Evolutionary conservation across 2,888 invertebrate genomes (phyloP).

Genomic region (Pyrgus malvae): DNA sequence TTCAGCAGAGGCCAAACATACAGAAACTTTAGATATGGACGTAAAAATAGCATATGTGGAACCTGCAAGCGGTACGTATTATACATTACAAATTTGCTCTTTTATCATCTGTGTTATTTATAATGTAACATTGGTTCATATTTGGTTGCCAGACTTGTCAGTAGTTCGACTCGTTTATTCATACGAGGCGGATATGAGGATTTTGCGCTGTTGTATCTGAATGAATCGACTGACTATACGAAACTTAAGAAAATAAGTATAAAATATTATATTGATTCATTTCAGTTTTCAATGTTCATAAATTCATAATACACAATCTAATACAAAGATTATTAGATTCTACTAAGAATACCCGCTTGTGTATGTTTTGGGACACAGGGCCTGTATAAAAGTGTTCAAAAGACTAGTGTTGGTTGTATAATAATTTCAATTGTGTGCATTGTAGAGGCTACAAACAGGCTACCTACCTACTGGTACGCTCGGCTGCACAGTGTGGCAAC

Average conservation of each 20-base stretch:
- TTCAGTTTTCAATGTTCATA: too few species aligned
- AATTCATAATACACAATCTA: too few species aligned
- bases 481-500: slow-evolving; percentile 77
- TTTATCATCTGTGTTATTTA: background rate
- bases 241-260: too few species aligned
- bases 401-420: slow-evolving; percentile 72
- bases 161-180: slow-evolving; percentile 21
- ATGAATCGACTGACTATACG: too few species aligned
- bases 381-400: slow-evolving; percentile 48
- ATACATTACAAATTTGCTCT: slow-evolving; percentile 32
- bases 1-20: slow-evolving; percentile 73
- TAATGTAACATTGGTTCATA: slow-evolving; percentile 5
- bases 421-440: slow-evolving; percentile 66
- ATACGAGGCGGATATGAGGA: slow-evolving; percentile 18
- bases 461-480: slow-evolving; percentile 71
- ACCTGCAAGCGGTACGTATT: slow-evolving; percentile 82
- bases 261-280: too few species aligned
- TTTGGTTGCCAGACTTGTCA: slow-evolving; percentile 9
- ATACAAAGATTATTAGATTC: slow-evolving; percentile 64
- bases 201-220: slow-evolving; percentile 4
- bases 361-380: slow-evolving; percentile 62
- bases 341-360: slow-evolving; percentile 46
- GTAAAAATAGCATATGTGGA: slow-evolving; percentile 84
- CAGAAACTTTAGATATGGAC: slow-evolving; percentile 79
- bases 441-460: slow-evolving; percentile 58